phyloP scores from a whole-genome alignment of 2,113 vertebrate genomes.

The Tyrannus savana region DNA sequence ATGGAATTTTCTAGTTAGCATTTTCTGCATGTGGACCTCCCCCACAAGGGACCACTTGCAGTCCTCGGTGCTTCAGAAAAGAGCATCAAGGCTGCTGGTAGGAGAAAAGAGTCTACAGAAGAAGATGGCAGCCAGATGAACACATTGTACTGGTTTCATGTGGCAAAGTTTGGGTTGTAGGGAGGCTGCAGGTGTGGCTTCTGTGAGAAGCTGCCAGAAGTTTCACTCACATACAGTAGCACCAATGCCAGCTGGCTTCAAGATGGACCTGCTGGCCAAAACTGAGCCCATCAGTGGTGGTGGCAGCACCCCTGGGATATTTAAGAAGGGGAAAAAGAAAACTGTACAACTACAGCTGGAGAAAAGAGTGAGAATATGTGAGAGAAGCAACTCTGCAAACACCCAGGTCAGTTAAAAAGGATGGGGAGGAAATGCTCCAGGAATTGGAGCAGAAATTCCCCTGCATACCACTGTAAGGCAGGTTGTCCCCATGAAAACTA shows the following conservation, averaged over 20 bases:
- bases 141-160: background rate
- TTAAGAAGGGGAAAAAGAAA: background rate
- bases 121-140: background rate
- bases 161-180: background rate
- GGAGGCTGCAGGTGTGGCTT: background rate
- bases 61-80: background rate
- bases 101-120: background rate
- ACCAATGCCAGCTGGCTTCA: background rate
- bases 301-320: background rate
- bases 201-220: background rate
- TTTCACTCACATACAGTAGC: background rate
- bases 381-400: background rate
- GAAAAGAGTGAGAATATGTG: background rate
- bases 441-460: background rate
- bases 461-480: background rate
- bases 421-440: background rate
- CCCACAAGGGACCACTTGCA: background rate
- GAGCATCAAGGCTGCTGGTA: background rate
- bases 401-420: background rate
- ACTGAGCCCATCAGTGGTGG: background rate
- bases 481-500: background rate
- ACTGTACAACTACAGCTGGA: background rate
- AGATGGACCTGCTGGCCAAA: background rate
- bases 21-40: background rate
- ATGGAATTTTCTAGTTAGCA: rapidly evolving